Percentiles rank a stretch among this genome's conserved stretches.
phyloP scores from a whole-genome alignment of 2,113 vertebrate genomes.

The Octodon degus region DNA sequence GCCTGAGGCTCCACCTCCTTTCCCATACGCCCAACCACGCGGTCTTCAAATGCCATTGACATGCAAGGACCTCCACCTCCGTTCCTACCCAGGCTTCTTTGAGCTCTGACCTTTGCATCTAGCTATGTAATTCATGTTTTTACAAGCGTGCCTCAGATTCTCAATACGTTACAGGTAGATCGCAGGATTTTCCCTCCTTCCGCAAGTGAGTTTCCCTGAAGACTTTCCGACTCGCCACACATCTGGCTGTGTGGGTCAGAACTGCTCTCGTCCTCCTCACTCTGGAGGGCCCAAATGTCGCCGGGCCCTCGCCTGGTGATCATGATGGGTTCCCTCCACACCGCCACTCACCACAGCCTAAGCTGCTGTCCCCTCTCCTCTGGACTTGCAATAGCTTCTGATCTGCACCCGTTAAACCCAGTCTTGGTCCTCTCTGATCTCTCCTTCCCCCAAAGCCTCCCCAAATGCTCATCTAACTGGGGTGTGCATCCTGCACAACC shows the following conservation, averaged over 20 bases:
- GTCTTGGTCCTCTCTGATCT: neutral
- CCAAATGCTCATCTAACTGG: neutral
- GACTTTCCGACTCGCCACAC: neutral
- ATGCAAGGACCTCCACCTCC: neutral
- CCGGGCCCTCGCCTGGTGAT: neutral
- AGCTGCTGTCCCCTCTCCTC: neutral
- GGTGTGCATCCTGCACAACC: accelerated
- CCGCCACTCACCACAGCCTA: neutral
- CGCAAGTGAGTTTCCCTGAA: neutral
- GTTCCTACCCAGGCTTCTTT: neutral
- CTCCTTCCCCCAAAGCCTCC: neutral
- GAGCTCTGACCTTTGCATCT: neutral
- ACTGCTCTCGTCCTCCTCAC: neutral
- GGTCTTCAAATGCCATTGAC: neutral
- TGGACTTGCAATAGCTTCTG: neutral
- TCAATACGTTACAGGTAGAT: neutral
- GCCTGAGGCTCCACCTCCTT: neutral
- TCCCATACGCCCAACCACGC: neutral
- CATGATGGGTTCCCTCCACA: neutral
- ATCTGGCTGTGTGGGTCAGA: neutral
- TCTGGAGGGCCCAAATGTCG: accelerated
- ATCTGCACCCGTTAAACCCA: neutral
- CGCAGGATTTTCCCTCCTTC: neutral
- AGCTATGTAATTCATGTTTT: neutral
- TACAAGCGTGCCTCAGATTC: neutral